Percentiles rank a stretch among this genome's conserved stretches.
phyloP scores from a whole-genome alignment of 2,888 invertebrate species.

The Heliconius cydno region DNA sequence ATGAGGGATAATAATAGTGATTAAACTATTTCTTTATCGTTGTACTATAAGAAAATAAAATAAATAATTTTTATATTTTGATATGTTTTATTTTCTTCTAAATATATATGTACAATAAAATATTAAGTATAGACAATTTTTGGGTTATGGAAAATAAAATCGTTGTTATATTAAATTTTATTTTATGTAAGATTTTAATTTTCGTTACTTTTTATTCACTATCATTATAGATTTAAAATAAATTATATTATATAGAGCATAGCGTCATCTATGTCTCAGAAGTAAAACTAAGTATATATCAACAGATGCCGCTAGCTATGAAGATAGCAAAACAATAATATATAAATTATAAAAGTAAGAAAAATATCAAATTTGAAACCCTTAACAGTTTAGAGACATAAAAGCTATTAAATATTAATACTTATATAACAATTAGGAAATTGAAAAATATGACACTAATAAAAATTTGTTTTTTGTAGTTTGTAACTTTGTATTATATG shows the following conservation, averaged over 20 bases:
- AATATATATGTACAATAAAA: background rate
- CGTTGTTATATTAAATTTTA: no score
- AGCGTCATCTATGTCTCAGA: background rate
- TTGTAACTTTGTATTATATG: background rate
- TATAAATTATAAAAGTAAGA: background rate
- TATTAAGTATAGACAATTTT: background rate
- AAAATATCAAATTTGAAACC: background rate
- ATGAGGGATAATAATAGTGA: slow-evolving; percentile 50
- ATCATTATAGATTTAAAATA: no score
- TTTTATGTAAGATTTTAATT: no score
- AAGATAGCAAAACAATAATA: background rate
- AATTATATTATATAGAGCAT: background rate
- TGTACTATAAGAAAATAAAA: background rate
- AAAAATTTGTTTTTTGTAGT: no score
- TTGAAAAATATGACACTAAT: no score
- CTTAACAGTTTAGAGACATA: no score
- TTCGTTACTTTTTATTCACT: no score
- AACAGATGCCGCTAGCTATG: background rate
- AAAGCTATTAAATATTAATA: background rate
- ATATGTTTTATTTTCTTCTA: background rate
- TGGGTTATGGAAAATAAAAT: background rate
- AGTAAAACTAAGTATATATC: background rate
- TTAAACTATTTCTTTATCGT: background rate
- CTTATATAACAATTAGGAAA: no score
- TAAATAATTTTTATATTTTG: background rate